Evolutionary conservation across 2,797 vertebrate species (phyloP), one percentile per base, ranked within the genome.

Genomic region (Manis pentadactyla): DNA sequence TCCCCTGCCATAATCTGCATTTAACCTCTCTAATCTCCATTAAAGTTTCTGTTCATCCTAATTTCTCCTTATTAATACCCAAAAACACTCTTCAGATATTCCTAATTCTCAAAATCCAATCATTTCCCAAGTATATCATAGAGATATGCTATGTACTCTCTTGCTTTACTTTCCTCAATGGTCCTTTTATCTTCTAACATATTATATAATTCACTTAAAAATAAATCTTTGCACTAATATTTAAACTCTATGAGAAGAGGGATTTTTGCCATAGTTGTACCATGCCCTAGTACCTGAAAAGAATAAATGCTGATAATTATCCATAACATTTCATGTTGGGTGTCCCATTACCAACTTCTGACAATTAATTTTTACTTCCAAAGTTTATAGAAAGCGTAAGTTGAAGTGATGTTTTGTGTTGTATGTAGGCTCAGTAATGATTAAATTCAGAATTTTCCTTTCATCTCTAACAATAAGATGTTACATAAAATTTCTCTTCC

Each of bases 361-460:
- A 66, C 25, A 25, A 25, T 75, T 42, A 27, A 23, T 21, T 42
- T 25, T 83, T 73, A 57, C 31, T 27, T 61, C 34, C 42, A n/a
- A 79, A 79, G 31, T 15, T 34, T 15, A 68, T 12, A 37, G 21
- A 83, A 66, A 86, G 9, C 19, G 14, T 27, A 12, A 5, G 55
- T 71, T 25, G 69, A 46, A 49, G 63, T n/a, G 42, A 59, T 37
- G 25, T 27, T 59, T 34, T 82, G 17, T 73, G 27, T 77, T 69
- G 19, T 37, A 37, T 46, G 37, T 86, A 31, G 74, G 31, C 7
- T 78, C 5, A 55, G 19, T 87, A 64, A 49, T 69, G 51, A 86
- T 69, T 37, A 92, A 78, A 69, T 68, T 71, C 81, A 69, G 85
- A 90, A n/a, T 84, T 49, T 90, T 7, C 49, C 21, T 94, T 90